Evolutionary conservation across 2,888 invertebrate species (phyloP).

Genomic region (Hipparchia semele): DNA sequence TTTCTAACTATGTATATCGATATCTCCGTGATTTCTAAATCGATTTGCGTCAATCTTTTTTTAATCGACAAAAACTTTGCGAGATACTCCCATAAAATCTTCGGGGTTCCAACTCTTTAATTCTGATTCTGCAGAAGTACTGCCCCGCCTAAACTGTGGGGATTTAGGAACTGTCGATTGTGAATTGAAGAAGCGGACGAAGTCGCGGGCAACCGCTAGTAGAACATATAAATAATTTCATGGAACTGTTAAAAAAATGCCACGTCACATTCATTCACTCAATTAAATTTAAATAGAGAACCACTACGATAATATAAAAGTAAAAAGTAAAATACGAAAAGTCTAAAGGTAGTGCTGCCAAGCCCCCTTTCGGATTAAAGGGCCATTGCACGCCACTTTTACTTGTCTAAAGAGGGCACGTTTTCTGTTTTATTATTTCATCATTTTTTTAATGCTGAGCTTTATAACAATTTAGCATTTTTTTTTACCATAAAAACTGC

Average conservation of each 20-base stretch:
- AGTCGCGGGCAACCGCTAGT: too few species aligned
- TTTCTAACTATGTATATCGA: too few species aligned
- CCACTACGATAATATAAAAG: constrained; percentile 7
- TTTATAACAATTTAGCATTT: neutral
- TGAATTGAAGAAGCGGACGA: too few species aligned
- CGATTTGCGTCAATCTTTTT: too few species aligned
- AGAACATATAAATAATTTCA: neutral
- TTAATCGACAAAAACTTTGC: too few species aligned
- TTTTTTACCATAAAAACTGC: neutral
- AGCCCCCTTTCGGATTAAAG: constrained; percentile 20
- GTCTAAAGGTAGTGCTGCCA: constrained; percentile 14
- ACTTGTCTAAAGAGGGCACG: constrained; percentile 53
- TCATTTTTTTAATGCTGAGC: constrained; percentile 56
- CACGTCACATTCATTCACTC: neutral
- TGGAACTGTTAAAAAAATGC: neutral
- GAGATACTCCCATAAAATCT: too few species aligned
- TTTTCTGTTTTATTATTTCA: constrained; percentile 75
- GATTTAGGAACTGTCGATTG: too few species aligned
- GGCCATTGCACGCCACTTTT: constrained; percentile 32
- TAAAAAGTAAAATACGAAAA: constrained; percentile 13
- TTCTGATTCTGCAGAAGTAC: too few species aligned
- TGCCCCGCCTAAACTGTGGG: too few species aligned
- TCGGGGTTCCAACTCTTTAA: too few species aligned
- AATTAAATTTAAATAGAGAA: constrained; percentile 6
- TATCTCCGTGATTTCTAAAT: too few species aligned